phyloP scores from a whole-genome alignment of 1,140 invertebrate genomes.

The Anastatus disparis region DNA sequence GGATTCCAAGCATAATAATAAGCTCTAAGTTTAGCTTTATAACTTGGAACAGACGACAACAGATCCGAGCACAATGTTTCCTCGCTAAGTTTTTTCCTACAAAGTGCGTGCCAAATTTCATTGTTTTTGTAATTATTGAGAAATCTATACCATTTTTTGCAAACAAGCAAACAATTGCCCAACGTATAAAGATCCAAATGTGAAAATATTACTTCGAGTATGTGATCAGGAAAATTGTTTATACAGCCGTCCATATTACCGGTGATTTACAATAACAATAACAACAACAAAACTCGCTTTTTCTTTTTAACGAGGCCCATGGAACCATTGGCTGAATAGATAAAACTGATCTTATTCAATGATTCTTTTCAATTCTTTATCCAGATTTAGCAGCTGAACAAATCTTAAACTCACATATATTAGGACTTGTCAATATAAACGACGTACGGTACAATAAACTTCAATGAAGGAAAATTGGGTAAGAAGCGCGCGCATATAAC shows the following conservation, averaged over 20 bases:
- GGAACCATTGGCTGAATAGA: slow-evolving; percentile 11
- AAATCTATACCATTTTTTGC: slow-evolving; percentile 92
- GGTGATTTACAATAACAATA: not conserved
- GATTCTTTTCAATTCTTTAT: too few relatives aligned
- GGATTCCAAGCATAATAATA: slow-evolving; percentile 98
- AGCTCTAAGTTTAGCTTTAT: slow-evolving; percentile 94
- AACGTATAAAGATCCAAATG: slow-evolving; percentile 90
- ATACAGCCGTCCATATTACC: slow-evolving; percentile 25
- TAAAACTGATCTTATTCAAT: too few relatives aligned
- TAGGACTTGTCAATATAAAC: too few relatives aligned
- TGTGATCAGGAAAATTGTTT: slow-evolving; percentile 73
- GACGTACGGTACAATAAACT: too few relatives aligned
- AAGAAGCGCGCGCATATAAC: too few relatives aligned
- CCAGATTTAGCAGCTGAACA: too few relatives aligned
- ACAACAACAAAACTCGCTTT: not conserved
- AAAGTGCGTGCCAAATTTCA: slow-evolving; percentile 94
- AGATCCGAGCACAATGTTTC: slow-evolving; percentile 94
- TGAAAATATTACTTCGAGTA: slow-evolving; percentile 94
- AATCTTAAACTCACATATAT: too few relatives aligned
- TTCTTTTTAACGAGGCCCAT: not conserved
- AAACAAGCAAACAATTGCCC: slow-evolving; percentile 89
- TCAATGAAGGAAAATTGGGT: too few relatives aligned
- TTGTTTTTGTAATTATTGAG: slow-evolving; percentile 90
- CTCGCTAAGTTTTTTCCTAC: slow-evolving; percentile 86
- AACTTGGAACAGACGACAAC: slow-evolving; percentile 87